Percentiles rank a stretch among this genome's conserved stretches.
Evolutionary conservation across 2,113 vertebrate genomes (phyloP).

Genomic region (Gila orcuttii): DNA sequence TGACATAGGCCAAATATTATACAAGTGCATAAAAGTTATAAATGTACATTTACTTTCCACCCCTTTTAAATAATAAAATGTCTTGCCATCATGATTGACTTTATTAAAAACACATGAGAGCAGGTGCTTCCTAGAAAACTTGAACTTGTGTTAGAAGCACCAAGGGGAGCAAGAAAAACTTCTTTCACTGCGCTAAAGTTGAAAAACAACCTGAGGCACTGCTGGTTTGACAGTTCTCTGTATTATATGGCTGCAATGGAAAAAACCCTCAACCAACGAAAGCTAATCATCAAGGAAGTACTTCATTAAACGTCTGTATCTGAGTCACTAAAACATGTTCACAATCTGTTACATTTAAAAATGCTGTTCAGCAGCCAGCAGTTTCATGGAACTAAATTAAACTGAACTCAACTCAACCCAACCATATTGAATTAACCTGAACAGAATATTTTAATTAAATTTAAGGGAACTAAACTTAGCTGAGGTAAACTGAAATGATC

Average conservation of each 20-base stretch:
- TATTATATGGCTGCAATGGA: constrained; percentile 27
- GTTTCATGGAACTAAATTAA: neutral
- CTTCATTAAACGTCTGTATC: constrained; percentile 7
- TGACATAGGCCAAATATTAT: neutral
- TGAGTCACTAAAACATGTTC: constrained; percentile 1
- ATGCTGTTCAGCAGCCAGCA: neutral
- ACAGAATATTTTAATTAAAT: neutral
- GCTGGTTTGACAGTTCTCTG: constrained; percentile 12
- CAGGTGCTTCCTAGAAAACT: constrained; percentile 53
- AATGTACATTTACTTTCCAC: neutral
- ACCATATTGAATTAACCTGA: constrained; percentile 3
- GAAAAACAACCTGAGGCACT: constrained; percentile 40
- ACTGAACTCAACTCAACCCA: neutral
- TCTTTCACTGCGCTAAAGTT: constrained; percentile 40
- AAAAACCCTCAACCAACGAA: constrained; percentile 34
- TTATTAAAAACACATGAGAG: constrained; percentile 24
- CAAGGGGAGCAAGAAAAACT: constrained; percentile 41
- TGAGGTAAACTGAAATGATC: neutral
- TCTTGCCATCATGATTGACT: neutral
- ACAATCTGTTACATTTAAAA: neutral
- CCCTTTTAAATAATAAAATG: neutral
- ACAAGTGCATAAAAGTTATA: neutral
- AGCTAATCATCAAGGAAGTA: constrained; percentile 9
- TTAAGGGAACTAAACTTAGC: neutral
- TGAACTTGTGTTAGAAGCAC: constrained; percentile 34